Conservation (phyloP, 2,113 vertebrate species). For the Mirounga angustirostris region DNA sequence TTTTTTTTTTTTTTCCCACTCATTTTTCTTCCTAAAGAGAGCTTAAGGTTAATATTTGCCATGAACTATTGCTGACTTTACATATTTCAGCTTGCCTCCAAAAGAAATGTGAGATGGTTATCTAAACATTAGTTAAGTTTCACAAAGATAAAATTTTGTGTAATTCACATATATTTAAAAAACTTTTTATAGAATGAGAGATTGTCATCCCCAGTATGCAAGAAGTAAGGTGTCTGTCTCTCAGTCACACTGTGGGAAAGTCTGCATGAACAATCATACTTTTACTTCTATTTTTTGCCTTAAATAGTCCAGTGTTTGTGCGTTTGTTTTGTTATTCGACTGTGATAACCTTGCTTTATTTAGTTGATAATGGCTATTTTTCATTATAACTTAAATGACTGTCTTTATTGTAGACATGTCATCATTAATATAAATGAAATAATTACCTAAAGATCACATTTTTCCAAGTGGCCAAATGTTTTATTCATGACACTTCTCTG, state of each 20-base stretch:
- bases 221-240: not conserved
- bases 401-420: not conserved
- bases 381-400: not conserved
- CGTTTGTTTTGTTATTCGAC: not conserved
- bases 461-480: not conserved
- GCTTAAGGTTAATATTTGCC: not conserved
- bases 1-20: not conserved
- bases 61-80: not conserved
- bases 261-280: not conserved
- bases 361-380: not conserved
- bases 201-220: rapidly evolving
- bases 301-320: not conserved
- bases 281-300: not conserved
- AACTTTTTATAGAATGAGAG: not conserved
- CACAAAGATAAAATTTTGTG: not conserved
- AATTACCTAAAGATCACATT: not conserved
- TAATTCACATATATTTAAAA: not conserved
- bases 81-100: not conserved
- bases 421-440: not conserved
- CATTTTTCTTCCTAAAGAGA: not conserved
- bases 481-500: not conserved
- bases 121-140: not conserved
- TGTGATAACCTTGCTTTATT: not conserved
- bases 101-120: not conserved
- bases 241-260: not conserved